A percentile compares a stretch with the other conserved stretches of the same genome.
These are phyloP conservation scores for Dendrolimus pini DNA, from an alignment of 2,888 invertebrate species.

Conservation along the genomic window DNA sequence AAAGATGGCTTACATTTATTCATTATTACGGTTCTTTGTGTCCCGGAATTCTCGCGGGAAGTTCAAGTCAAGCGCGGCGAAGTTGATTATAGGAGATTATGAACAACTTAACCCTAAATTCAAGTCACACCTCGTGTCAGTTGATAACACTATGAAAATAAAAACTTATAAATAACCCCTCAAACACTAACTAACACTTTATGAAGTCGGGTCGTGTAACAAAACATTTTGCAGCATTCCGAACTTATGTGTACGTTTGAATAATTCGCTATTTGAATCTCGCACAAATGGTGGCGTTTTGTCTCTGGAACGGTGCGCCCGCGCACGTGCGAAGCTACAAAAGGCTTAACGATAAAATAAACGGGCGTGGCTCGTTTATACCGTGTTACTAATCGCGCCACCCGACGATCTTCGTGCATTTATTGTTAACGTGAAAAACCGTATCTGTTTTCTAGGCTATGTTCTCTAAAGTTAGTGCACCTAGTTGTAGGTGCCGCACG, in stretches of 20 bases:
- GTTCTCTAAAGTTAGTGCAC: not conserved
- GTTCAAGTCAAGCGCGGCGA: no score
- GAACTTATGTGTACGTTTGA: not conserved
- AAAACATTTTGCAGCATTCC: not conserved
- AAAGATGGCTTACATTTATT: no score
- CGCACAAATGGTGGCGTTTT: not conserved
- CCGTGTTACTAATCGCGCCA: constrained; percentile 42
- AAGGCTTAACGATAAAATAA: not conserved
- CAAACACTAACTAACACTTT: not conserved
- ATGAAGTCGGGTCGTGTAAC: not conserved
- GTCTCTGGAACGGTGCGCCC: not conserved
- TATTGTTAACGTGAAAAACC: not conserved
- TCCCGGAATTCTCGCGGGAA: no score
- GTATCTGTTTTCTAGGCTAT: not conserved
- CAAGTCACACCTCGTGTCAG: no score
- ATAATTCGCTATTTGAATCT: not conserved
- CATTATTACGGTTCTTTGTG: no score
- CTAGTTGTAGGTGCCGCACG: not conserved
- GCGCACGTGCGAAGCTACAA: constrained; percentile 2
- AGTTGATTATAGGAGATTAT: no score
- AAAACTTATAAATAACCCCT: not conserved
- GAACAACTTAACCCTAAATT: no score
- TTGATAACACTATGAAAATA: not conserved
- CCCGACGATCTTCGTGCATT: constrained; percentile 22
- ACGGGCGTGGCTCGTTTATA: constrained; percentile 8